These are phyloP conservation scores for Semnornis frantzii DNA, from an alignment of 2,113 vertebrate genomes.

Conservation along the genomic window DNA sequence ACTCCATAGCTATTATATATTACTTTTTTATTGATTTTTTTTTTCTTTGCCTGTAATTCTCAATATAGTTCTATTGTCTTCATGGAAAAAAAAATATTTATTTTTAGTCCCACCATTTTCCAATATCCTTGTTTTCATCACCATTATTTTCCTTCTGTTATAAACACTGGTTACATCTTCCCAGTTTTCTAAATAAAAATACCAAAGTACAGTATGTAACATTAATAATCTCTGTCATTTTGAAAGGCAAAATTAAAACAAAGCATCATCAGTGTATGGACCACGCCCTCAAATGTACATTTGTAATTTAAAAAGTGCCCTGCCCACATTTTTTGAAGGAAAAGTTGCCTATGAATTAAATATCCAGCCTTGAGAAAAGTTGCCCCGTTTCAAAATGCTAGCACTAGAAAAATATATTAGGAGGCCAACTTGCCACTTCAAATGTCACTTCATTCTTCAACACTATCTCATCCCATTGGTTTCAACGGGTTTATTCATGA, in stretches of 20 bases:
- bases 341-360: background rate
- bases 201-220: background rate
- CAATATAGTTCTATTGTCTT: conserved; percentile 57
- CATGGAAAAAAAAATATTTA: conserved; percentile 70
- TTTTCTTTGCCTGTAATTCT: conserved; percentile 31
- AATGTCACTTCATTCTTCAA: background rate
- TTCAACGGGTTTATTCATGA: background rate
- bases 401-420: background rate
- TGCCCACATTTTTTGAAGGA: background rate
- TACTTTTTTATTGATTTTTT: conserved; percentile 68
- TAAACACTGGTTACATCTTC: background rate
- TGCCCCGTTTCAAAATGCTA: background rate
- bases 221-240: background rate
- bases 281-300: background rate
- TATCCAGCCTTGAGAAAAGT: background rate
- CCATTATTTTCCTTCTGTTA: conserved; percentile 2
- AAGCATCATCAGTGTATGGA: background rate
- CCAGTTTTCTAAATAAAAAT: background rate
- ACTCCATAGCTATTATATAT: conserved; percentile 66
- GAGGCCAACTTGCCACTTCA: background rate
- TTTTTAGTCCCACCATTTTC: conserved; percentile 57
- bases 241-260: background rate
- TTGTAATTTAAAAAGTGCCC: background rate
- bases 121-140: conserved; percentile 44
- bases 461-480: rapidly evolving